Conservation (phyloP, 2,888 invertebrate species). For the Erebia epiphron region DNA sequence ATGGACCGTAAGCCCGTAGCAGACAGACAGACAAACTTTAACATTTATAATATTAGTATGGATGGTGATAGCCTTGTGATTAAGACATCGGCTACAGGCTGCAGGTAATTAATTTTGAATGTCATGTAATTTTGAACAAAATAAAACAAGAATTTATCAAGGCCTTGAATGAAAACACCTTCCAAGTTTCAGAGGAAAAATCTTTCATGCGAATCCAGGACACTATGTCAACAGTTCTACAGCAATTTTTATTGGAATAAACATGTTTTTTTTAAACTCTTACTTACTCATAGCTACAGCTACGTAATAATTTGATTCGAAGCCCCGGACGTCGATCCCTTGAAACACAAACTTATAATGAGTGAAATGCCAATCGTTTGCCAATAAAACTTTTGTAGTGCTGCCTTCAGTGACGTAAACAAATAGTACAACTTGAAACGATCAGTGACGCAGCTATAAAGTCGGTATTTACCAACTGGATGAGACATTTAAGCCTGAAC, state of each 20-base stretch:
- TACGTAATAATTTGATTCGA: conserved; percentile 20
- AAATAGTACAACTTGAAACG: conserved; percentile 32
- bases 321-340: not conserved
- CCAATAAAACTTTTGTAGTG: conserved; percentile 38
- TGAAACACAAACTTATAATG: conserved; percentile 37
- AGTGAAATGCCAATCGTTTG: conserved; percentile 38
- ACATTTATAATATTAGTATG: too few species aligned
- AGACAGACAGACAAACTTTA: too few species aligned
- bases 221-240: conserved; percentile 1
- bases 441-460: conserved; percentile 8
- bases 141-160: not conserved
- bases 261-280: conserved; percentile 4
- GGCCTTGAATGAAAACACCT: not conserved
- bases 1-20: too few species aligned
- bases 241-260: conserved; percentile 1
- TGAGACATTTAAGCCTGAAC: not conserved
- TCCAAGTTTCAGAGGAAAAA: not conserved
- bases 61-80: too few species aligned
- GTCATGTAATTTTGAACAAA: not conserved
- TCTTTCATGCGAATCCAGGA: not conserved
- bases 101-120: too few species aligned
- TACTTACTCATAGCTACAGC: conserved; percentile 1
- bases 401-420: conserved; percentile 32
- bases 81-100: too few species aligned
- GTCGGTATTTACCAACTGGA: conserved; percentile 1